Base-by-base conservation (phyloP, 2,888 invertebrate genomes). In the Watsonalla cultraria region DNA sequence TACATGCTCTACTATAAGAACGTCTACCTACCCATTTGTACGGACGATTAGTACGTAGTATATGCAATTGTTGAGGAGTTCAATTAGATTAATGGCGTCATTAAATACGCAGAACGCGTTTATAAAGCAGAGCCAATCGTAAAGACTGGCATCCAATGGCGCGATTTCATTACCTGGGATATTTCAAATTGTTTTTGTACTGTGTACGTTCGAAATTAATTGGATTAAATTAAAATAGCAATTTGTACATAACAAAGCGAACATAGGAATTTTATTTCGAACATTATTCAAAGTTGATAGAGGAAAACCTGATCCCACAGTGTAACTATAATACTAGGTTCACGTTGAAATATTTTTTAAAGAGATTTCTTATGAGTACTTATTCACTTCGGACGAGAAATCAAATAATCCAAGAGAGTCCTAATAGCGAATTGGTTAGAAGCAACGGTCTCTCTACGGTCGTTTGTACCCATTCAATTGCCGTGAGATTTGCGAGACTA, bases 391-490 rank as follows among this genome's bases (percentile, higher is more conserved):
- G 39, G 50, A 46, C 39, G 56, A 39, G 45, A 48, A 37, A 34
- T 51, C 24, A 55, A 50, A 53, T 50, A 45, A 53, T 45, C 45
- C 33, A 5, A n/a, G 34, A n/a, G 35, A 50, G 42, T 11, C 59
- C 58, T 64, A 61, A 63, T 64, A 67, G 64, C 65, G 74, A 78
- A 74, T 75, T 76, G 73, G 71, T 74, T 64, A 70, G 61, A 68
- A 62, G 65, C 64, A 64, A 55, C 53, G 52, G 64, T 63, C 65
- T 62, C 64, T 64, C 65, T 59, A 60, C 53, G 58, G 59, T 53
- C 56, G 55, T 53, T 60, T 61, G 60, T 42, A 42, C 11, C 75
- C 64, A 77, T 81, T 81, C 74, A 77, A 78, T 75, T 74, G 70
- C 65, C 65, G 65, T 63, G 61, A 55, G 61, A 55, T 56, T 46